These are phyloP conservation scores for Apotomis capreana DNA, from an alignment of 2,888 invertebrate species.

Conservation along the genomic window DNA sequence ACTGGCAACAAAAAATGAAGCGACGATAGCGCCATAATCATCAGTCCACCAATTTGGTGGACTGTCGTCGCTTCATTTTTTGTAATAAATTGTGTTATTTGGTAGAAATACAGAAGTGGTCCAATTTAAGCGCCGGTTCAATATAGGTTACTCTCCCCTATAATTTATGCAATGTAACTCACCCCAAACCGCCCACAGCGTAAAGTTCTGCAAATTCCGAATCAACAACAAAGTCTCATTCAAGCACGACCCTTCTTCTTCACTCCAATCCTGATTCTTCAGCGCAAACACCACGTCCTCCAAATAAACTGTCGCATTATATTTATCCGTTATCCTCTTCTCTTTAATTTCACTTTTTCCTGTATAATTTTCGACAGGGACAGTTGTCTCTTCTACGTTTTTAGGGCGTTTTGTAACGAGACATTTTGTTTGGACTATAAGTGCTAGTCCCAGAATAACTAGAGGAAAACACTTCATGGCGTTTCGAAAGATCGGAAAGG, in stretches of 20 bases:
- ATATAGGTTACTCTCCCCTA: too few species aligned
- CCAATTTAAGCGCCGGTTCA: too few species aligned
- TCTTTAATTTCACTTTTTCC: conserved; percentile 15
- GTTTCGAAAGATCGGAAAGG: conserved; percentile 43
- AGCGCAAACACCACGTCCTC: conserved; percentile 71
- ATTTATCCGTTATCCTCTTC: not conserved
- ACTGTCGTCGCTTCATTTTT: too few species aligned
- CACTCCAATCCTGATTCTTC: conserved; percentile 68
- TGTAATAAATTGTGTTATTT: too few species aligned
- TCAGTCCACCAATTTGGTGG: too few species aligned
- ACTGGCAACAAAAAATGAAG: too few species aligned
- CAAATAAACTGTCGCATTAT: conserved; percentile 62
- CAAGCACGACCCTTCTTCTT: conserved; percentile 66
- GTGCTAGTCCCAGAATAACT: conserved; percentile 43
- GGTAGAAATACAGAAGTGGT: too few species aligned
- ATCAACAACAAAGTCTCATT: conserved; percentile 66
- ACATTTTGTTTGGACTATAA: conserved; percentile 46
- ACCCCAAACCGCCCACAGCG: conserved; percentile 84
- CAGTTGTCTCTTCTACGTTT: conserved; percentile 42
- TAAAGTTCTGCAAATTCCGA: conserved; percentile 75
- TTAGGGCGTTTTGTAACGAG: conserved; percentile 38
- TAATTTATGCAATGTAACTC: conserved; percentile 54
- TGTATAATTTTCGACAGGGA: conserved; percentile 15
- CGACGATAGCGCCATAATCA: too few species aligned
- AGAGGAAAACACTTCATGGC: conserved; percentile 56